Base-by-base conservation (phyloP, 2,113 vertebrate species). In the Neomonachus schauinslandi region DNA sequence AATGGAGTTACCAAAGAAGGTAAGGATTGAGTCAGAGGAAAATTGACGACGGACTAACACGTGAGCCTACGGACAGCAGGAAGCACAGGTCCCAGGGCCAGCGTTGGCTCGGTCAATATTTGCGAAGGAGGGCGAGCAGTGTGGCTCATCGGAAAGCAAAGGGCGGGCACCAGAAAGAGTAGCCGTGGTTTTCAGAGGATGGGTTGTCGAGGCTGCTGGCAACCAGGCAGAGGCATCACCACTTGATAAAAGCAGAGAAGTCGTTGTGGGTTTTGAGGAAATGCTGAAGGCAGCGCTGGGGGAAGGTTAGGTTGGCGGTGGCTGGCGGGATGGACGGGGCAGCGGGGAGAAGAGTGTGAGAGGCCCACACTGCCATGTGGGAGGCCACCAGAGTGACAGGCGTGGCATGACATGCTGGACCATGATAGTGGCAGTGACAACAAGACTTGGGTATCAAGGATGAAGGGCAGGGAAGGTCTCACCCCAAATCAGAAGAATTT, bases 81-180 rank as follows among this genome's bases (percentile, higher is more conserved):
- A 92, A 55, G n/a, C 57, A 5, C 10, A 19, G 49, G 42, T 89
- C 76, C 51, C 53, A 61, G 63, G 71, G 51, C 71, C 46, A 79
- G 4, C 80, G 63, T 97, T 92, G 96, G 83, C 55, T 96, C 36
- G n/a, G 59, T 71, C 89, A 95, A 85, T 79, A 63, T 86, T 95
- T 91, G 79, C 76, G 5, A 31, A 89, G 59, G 86, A 61, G 12
- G 13, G 77, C 12, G 8, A 86, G 51, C 63, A 67, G 92, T 51
- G 79, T 74, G 81, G 59, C 82, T 87, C 31, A 0, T 57, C 24
- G 9, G 42, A 59, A 88, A 84, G 83, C 42, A 16, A 55, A 61
- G 72, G 42, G 26, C 0, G 0, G 49, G 10, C 18, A 10, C n/a
- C 12, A 9, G 81, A 89, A 51, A 18, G 39, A 85, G 49, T 5